Evolutionary conservation across 2,113 vertebrate genomes (phyloP), one percentile per base, ranked within the genome.

Genomic region (Cynopterus brachyotis): DNA sequence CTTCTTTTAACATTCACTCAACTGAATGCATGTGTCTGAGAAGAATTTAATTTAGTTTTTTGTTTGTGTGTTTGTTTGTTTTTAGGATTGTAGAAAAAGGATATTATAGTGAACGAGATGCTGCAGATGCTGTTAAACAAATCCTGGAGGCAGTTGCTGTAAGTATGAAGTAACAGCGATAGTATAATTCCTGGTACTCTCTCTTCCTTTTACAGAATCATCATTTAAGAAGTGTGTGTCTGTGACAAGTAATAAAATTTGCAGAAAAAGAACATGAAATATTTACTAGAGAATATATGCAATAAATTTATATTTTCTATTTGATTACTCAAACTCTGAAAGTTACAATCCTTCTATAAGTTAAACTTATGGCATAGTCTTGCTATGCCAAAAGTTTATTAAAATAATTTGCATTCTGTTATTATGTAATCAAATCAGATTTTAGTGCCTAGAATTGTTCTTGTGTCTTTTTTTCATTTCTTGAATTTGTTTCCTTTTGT

Each of bases 71-170:
- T 93, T 97, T 92, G 82, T 98, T 96, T 50, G 15, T 50, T 50
- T 50, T 98, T 91, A 99, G 99, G 98, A 99, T 99, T 98, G 99
- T 99, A 96, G 99, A 99, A 97, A 99, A 99, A 47, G 99, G 99
- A 6, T 99, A 99, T 96, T 99, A 99, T 66, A 99, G 99, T 92
- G 99, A 99, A 78, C 98, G 99, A 76, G 99, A 99, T 78, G 99
- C 99, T 78, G 99, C 99, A n/a, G 98, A 99, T 3, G 99, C 99
- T 13, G 99, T 99, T 95, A 99, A 99, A 90, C 99, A 99, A 96
- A 99, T 99, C 88, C 98, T 99, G 98, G 99, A 99, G 92, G 99
- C 99, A 0, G 99, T 99, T 28, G 98, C 99, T 92, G 99, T 99
- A 97, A 99, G 99, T 99, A 98, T 96, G 97, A 83, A 97, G 73